Evolutionary conservation across 2,888 invertebrate genomes (phyloP).

Genomic region (Hipparchia semele): DNA sequence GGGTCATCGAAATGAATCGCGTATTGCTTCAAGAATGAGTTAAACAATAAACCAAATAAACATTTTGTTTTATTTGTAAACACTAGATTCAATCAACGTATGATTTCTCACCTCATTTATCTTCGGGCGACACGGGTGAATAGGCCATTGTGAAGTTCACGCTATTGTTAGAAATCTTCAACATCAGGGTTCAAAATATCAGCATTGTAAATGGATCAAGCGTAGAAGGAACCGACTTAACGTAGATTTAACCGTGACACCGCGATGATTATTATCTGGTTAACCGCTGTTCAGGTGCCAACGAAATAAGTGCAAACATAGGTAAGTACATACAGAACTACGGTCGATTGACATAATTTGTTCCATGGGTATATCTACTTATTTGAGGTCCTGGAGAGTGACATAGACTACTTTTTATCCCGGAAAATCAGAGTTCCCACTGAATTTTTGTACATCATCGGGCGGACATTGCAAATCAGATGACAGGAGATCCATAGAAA

Average conservation of each 20-base stretch:
- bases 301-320: background rate
- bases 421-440: no score
- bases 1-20: conserved; percentile 1
- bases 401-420: no score
- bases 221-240: background rate
- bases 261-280: background rate
- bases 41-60: conserved; percentile 50
- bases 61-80: conserved; percentile 59
- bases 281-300: background rate
- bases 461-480: no score
- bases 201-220: background rate
- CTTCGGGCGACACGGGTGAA: background rate
- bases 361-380: no score
- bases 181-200: conserved; percentile 17
- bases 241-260: no score
- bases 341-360: no score
- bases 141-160: conserved; percentile 25
- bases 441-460: no score
- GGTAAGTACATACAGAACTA: background rate
- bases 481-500: no score
- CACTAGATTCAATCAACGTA: conserved; percentile 46
- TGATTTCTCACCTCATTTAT: conserved; percentile 45
- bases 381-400: no score
- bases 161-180: conserved; percentile 20
- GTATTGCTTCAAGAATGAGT: conserved; percentile 32